Evolutionary conservation across 2,797 vertebrate species (phyloP), one percentile per base, ranked within the genome.

Genomic region (Peromyscus melanophrys): DNA sequence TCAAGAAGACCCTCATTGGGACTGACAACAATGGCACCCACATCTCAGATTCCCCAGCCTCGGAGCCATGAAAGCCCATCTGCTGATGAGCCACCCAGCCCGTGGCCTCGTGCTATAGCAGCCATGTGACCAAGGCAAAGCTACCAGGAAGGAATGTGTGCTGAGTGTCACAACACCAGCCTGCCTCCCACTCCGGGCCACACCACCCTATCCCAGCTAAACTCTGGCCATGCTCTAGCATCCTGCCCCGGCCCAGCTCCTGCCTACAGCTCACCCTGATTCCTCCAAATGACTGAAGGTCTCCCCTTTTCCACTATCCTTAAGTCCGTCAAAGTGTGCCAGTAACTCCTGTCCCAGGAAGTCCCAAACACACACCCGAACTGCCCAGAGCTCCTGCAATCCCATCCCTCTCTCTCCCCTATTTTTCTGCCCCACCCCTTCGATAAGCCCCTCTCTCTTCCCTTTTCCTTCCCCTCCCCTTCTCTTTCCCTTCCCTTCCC

Each of bases 391-490:
- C 27, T 16, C 37, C 29, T 31, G 31, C 27, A 23, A 13, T 61
- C 25, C 11, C 37, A 17, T 87, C 49, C 67, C 85, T 27, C 29
- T 49, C 3, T 55, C 46, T 59, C 34, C 14, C 14, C 14, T 17
- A 49, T 10, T 43, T 83, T 37, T n/a, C 81, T 83, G 43, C 27
- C 43, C 17, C 6, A 0, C 2, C 19, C 46, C 2, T 34, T 69
- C 21, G n/a, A 63, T 67, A 6, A 40, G 16, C 6, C 16, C 43
- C 19, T 21, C 3, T 37, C 55, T 16, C 21, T 83, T 19, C 55
- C n/a, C 29, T 9, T 1, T 2, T 4, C 11, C 17, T 10, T 49
- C 40, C 37, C 55, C 8, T 6, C 0, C 1, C 16, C 19, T 23
- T 40, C 63, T 43, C 0, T 1, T 61, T 0, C 31, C 14, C 5